Percentiles rank a stretch among this genome's conserved stretches.
phyloP scores from a whole-genome alignment of 2,888 invertebrate genomes.

The Stegophylla sp. region DNA sequence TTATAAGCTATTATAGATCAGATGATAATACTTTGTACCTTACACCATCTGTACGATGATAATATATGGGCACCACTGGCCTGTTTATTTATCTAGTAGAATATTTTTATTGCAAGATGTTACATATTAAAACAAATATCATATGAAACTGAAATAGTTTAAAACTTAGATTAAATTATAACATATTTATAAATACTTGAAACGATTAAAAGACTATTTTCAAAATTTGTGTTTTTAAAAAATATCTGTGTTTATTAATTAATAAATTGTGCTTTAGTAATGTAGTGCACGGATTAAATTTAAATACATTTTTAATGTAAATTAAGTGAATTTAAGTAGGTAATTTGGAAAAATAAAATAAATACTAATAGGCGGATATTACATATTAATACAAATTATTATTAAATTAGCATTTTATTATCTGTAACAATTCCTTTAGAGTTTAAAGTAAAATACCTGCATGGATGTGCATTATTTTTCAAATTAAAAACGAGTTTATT shows the following conservation, averaged over 20 bases:
- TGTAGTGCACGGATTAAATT: too few species aligned
- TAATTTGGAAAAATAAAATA: not conserved
- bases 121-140: not conserved
- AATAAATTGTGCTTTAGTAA: too few species aligned
- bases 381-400: not conserved
- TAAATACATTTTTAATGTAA: not conserved
- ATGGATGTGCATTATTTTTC: not conserved
- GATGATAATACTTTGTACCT: not conserved
- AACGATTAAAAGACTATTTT: too few species aligned
- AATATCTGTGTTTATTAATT: too few species aligned
- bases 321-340: not conserved
- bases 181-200: too few species aligned
- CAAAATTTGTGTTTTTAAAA: too few species aligned
- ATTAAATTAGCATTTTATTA: not conserved
- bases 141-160: not conserved
- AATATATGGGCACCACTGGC: too few species aligned
- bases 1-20: slow-evolving; percentile 1
- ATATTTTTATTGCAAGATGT: too few species aligned
- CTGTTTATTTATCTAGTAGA: not conserved
- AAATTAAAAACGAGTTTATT: not conserved
- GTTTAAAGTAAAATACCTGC: not conserved
- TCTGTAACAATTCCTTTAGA: too few species aligned
- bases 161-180: too few species aligned
- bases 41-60: not conserved
- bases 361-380: not conserved